Conservation (phyloP, 1,140 invertebrate genomes). For the Rhyacophila brunnea region DNA sequence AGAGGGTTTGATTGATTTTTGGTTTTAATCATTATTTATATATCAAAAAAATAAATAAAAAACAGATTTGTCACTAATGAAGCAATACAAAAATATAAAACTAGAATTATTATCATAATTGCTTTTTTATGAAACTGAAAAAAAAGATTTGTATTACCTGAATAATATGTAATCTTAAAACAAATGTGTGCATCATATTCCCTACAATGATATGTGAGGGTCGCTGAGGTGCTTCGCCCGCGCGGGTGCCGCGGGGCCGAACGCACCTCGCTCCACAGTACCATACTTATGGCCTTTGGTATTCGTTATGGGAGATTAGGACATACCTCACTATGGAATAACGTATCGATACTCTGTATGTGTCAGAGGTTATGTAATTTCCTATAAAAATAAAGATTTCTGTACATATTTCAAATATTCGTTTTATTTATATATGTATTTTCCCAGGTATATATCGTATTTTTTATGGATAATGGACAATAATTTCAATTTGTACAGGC, state of each 20-base stretch:
- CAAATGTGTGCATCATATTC: slow-evolving; percentile 34
- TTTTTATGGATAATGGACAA: too few species aligned
- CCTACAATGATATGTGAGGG: slow-evolving; percentile 28
- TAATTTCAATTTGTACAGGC: too few species aligned
- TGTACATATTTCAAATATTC: slow-evolving; percentile 54
- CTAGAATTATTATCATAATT: slow-evolving; percentile 35
- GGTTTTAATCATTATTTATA: slow-evolving; percentile 25
- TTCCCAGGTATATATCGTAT: too few species aligned
- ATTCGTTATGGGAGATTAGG: slow-evolving; percentile 40
- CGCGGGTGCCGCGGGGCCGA: neutral
- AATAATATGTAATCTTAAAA: slow-evolving; percentile 36
- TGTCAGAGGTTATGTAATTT: slow-evolving; percentile 49
- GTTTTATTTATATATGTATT: slow-evolving; percentile 54
- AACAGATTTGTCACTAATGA: slow-evolving; percentile 33
- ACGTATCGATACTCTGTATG: slow-evolving; percentile 40
- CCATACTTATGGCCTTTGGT: slow-evolving; percentile 36
- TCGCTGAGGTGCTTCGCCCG: slow-evolving; percentile 3
- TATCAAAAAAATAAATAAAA: too few species aligned
- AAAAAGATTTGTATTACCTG: slow-evolving; percentile 34
- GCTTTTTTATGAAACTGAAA: slow-evolving; percentile 33
- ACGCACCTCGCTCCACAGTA: slow-evolving; percentile 7
- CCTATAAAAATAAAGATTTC: slow-evolving; percentile 54
- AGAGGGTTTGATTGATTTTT: too few species aligned
- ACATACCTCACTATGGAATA: slow-evolving; percentile 39
- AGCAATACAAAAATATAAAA: slow-evolving; percentile 36